Base-by-base conservation (phyloP, 2,888 invertebrate genomes). In the Drosophila siamana region DNA sequence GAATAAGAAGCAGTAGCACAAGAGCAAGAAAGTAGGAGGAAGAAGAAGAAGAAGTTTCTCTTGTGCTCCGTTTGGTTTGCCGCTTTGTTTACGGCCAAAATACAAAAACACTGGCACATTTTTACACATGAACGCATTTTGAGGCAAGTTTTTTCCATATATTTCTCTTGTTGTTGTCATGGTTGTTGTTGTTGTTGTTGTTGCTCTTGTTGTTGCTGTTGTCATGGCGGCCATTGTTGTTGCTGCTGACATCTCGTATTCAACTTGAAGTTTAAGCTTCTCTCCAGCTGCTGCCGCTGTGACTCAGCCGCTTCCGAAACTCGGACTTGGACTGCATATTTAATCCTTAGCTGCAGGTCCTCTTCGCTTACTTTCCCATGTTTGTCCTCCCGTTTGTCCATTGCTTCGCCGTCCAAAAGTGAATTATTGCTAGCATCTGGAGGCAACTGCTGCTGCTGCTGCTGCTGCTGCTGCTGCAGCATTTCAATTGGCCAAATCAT, bases 21-120 rank as follows among this genome's bases (percentile, higher is more conserved):
- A 56, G 15, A 8, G 40, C 26, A 6, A 69, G 50, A 66, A 62
- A 63, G 11, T 11, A 11, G 22, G 46, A 11, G n/a, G n/a, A n/a
- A n/a, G n/a, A n/a, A n/a, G n/a, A 11, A 47, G 38, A 6, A 69
- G 52, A 66, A 62, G 66, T 76, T 62, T 64, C 44, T 43, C 33
- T 69, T 68, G 52, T 59, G 50, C 66, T 55, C 41, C 68, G 54
- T 74, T 71, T 56, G 71, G 56, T 51, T 69, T 57, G 55, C 43
- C 56, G 82, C 76, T 83, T 83, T 83, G 88, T 83, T 87, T 85
- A 79, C 62, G 76, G 50, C 76, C 81, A 77, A 82, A 86, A 55
- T 73, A 74, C 62, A 78, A 84, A 62, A 85, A 87, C 83, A 83
- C 87, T 87, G 71, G 74, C 70, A 54, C 41, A 78, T 76, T 85